A percentile compares a stretch with the other conserved stretches of the same genome.
Evolutionary conservation across 2,797 vertebrate species (phyloP).

Genomic region (Anisognathus igniventris): DNA sequence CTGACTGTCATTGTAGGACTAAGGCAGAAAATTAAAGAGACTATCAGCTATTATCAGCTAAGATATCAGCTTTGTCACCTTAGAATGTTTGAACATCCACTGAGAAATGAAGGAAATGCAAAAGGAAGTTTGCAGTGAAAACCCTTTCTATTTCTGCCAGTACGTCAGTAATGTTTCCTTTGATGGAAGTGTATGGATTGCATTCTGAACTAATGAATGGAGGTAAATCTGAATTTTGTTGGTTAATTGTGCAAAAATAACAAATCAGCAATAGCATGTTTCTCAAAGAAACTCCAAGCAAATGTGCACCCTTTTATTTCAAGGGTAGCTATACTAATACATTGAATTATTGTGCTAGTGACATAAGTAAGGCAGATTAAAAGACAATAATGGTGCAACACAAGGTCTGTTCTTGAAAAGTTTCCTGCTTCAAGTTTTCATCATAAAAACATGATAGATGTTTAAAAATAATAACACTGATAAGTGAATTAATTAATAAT

Average conservation of each 20-base stretch:
- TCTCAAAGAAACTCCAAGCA: conserved; percentile 23
- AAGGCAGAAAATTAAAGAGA: background rate
- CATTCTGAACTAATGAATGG: background rate
- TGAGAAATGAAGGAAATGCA: conserved; percentile 37
- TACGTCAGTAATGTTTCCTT: background rate
- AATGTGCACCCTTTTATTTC: conserved; percentile 31
- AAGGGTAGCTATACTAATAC: background rate
- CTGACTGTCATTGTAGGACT: background rate
- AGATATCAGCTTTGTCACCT: background rate
- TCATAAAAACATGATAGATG: background rate
- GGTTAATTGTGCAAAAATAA: conserved; percentile 2
- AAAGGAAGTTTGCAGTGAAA: conserved; percentile 28
- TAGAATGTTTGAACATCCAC: background rate
- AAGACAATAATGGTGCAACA: conserved; percentile 3
- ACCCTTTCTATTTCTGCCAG: conserved; percentile 2
- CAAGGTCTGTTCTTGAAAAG: background rate
- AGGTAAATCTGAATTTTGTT: conserved; percentile 7
- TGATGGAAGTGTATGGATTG: background rate
- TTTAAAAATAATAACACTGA: background rate
- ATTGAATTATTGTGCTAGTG: background rate
- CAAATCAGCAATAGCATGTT: background rate
- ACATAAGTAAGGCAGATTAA: background rate
- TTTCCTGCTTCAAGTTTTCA: background rate
- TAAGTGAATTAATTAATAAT: background rate
- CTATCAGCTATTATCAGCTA: background rate